Evolutionary conservation across 2,113 vertebrate genomes (phyloP), one percentile per base, ranked within the genome.

Genomic region (Actenoides hombroni): DNA sequence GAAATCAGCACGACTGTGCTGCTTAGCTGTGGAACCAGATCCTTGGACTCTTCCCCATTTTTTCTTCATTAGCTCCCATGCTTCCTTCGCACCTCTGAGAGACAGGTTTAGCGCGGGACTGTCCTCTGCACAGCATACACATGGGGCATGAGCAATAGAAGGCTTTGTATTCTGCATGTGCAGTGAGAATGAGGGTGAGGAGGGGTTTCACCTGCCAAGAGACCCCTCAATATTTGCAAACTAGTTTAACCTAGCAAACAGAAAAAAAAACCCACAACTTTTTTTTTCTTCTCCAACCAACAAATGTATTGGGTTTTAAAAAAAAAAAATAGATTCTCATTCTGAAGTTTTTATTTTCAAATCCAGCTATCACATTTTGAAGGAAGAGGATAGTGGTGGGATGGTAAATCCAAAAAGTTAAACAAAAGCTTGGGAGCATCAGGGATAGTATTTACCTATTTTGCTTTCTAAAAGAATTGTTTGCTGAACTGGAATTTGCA

Each of bases 1-100:
- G 28, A 11, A 8, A 20, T 12, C 1, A 2, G 7, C 20, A 21
- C 33, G 59, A 42, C 5, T 0, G 1, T 54, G 37, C 51, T 40
- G 20, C n/a, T 68, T 35, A 9, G 16, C 11, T 49, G 29, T 15
- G 24, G 61, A 69, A 63, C 31, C 28, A 51, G 35, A 9, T 69
- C 40, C 42, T 37, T 0, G 0, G 13, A 8, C 39, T 79, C 46
- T 35, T 40, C 13, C 13, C 46, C 11, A 8, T 39, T 33, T 61
- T 37, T 35, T 13, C 13, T 59, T 69, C 6, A 1, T 40, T 64
- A 9, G 1, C 12, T 40, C 49, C 49, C 23, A 23, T 24, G 19
- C 28, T 80, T 57, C 33, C 48, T 31, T 29, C 23, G 23, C 14
- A 8, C 37, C 44, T 75, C 20, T 20, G 33, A 51, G 82, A 60